These are phyloP conservation scores for Echinometra lucunter DNA, from an alignment of 53 echinoderm and acorn worm genomes.

Conservation along the genomic window DNA sequence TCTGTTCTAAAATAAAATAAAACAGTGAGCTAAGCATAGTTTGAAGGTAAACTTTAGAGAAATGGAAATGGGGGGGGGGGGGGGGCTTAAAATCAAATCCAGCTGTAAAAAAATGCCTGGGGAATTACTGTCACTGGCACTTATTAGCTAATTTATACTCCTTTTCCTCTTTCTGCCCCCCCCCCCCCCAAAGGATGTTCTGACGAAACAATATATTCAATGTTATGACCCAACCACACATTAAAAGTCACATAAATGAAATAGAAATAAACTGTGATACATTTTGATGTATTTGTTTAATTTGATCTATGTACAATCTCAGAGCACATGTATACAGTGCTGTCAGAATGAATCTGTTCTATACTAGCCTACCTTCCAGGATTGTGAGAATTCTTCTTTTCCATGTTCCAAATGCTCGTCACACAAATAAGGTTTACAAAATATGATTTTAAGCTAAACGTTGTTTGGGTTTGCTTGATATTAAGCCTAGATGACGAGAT, in stretches of 20 bases:
- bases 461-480: neutral
- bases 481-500: neutral
- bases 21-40: too few relatives aligned
- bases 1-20: too few relatives aligned
- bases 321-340: constrained; percentile 11
- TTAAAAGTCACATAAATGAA: neutral
- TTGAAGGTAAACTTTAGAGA: too few relatives aligned
- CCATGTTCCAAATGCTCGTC: neutral
- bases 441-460: neutral
- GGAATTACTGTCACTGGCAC: too few relatives aligned
- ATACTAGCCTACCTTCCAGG: neutral
- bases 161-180: too few relatives aligned
- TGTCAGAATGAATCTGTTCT: neutral
- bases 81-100: too few relatives aligned
- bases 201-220: too few relatives aligned
- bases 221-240: too few relatives aligned
- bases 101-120: too few relatives aligned
- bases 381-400: neutral
- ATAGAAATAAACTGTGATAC: neutral
- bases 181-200: too few relatives aligned
- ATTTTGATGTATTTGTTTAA: constrained; percentile 12
- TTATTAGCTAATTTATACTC: too few relatives aligned
- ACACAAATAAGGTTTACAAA: neutral
- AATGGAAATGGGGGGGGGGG: too few relatives aligned
- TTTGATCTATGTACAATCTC: constrained; percentile 38